Evolutionary conservation across 2,797 vertebrate genomes (phyloP), one percentile per base, ranked within the genome.

Genomic region (Platyrinchus mystaceus): DNA sequence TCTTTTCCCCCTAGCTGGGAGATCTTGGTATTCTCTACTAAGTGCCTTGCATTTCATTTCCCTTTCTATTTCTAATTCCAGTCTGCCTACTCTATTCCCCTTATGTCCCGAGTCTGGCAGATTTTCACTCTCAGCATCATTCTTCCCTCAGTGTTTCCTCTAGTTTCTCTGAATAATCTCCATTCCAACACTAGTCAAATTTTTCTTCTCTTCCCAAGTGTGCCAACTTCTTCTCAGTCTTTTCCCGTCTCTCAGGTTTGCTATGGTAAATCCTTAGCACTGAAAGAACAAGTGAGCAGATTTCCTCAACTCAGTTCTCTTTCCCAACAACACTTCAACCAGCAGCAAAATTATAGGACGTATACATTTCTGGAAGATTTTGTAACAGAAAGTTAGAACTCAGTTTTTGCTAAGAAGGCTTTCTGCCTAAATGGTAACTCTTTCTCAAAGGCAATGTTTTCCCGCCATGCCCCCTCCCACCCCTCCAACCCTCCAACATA

Each of bases 31-130:
- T 53, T 74, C 44, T 81, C 37, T 75, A 23, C 44, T 36, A 39
- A 77, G 23, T 39, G 7, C 2, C n/a, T 81, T 52, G 20, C 18
- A 56, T 90, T 92, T 90, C 34, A 53, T 59, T 67, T 77, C 20
- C 7, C 9, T 27, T 66, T 81, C 53, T 37, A 8, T 44, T 84
- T 14, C 44, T 62, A 32, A 67, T 63, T 88, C 22, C 14, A n/a
- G 14, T 32, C 49, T 67, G 16, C 21, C 7, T 86, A 1, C 14
- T 56, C 34, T 62, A 30, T 80, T 83, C 27, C 17, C 0, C 0
- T 47, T n/a, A 32, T 9, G 7, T 39, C 28, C 34, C 37, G 12
- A 4, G 16, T 46, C 34, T 0, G 0, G 26, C 24, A 49, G 23
- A 27, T 22, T 49, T 64, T 26, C 18, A 27, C 21, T 60, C 39